Evolutionary conservation across 2,888 invertebrate species (phyloP), one percentile per base, ranked within the genome.

Genomic region (Marasmarcha lunaedactyla): DNA sequence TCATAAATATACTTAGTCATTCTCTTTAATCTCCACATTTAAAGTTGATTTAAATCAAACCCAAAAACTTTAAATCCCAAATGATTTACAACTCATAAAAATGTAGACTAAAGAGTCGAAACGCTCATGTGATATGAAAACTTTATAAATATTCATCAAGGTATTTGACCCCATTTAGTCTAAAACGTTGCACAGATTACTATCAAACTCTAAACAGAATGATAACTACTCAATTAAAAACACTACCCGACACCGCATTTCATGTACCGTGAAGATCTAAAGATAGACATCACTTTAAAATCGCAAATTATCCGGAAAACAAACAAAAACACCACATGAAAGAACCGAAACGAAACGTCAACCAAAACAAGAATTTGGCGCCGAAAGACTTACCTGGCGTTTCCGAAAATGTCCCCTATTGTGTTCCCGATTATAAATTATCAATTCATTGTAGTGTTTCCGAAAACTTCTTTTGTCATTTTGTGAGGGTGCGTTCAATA

Each of bases 241-340:
- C 57, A 48, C 40, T n/a, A 44, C 44, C 52, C 51, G 51, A 55
- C 59, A 38, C 40, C 44, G 41, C 20, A 52, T 55, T 61, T 52
- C 53, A 55, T 61, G 65, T 60, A 57, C 47, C 42, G 54, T 57
- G 54, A 38, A 41, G 46, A 50, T 46, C 47, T 41, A 46, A 41
- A 50, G 55, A 62, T 59, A 64, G 51, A 61, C 49, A 58, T 50
- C 59, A 65, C 61, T 61, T 54, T 54, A 57, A 57, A 61, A 68
- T 68, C 64, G 70, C 74, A 77, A 79, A 81, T 79, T 74, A 63
- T 49, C 67, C 72, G 70, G 70, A 72, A 81, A 78, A 76, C 71
- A 78, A 83, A 77, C 70, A 73, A 72, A 71, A 67, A 67, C 61
- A 57, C 57, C 59, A 30, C 30, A 34, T 64, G 56, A 60, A 63